These are phyloP conservation scores for Melopsittacus undulatus DNA, from an alignment of 2,797 vertebrate genomes.

Conservation along the genomic window DNA sequence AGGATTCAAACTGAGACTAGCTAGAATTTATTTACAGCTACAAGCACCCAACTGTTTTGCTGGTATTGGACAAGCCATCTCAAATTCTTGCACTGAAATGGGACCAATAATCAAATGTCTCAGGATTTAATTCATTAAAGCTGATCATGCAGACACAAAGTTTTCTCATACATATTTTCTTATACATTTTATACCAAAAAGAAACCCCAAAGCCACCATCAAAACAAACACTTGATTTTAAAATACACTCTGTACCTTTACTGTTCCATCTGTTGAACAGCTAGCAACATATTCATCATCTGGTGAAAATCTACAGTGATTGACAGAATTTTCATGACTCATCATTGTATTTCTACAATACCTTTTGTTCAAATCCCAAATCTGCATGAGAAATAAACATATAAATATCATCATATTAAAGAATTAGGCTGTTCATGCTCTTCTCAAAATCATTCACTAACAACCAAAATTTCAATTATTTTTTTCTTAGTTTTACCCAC, in stretches of 20 bases:
- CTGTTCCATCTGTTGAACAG: conserved; percentile 90
- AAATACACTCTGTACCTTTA: conserved; percentile 83
- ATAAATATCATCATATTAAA: not conserved
- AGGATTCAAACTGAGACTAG: not conserved
- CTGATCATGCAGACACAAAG: not conserved
- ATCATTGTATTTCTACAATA: conserved; percentile 93
- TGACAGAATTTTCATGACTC: conserved; percentile 86
- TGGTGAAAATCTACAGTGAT: conserved; percentile 95
- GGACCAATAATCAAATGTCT: not conserved
- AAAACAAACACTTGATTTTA: not conserved
- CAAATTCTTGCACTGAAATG: not conserved
- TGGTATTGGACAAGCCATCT: not conserved
- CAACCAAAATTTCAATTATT: not conserved
- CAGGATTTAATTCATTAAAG: not conserved
- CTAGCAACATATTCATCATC: conserved; percentile 88
- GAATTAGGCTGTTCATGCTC: not conserved
- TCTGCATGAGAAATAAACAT: conserved; percentile 70
- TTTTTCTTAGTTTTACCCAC: not conserved
- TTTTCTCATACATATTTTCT: not conserved
- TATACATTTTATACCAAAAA: not conserved
- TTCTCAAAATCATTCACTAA: not conserved
- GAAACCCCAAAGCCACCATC: not conserved
- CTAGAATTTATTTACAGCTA: not conserved
- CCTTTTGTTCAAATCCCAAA: conserved; percentile 89
- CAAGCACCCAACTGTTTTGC: not conserved